Base-by-base conservation (phyloP, 2,113 vertebrate genomes). In the Oceanites oceanicus region DNA sequence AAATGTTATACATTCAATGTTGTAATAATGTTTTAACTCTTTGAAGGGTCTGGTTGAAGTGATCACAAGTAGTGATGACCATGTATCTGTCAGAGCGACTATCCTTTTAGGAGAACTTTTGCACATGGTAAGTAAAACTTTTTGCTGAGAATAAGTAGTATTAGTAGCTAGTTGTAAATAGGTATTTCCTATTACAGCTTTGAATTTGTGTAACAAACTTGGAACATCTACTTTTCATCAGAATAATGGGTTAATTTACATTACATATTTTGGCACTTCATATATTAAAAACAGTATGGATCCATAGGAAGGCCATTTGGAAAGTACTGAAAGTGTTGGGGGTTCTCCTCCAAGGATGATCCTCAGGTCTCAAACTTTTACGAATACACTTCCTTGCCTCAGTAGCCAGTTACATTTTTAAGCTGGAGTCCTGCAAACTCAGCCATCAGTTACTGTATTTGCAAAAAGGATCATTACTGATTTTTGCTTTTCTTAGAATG, bases 31-130 rank as follows among this genome's bases (percentile, higher is more conserved):
- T 82, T 96, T 91, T 70, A 53, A 75, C 72, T 82, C 91, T 94
- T 94, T 94, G 29, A 90, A 99, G 99, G 99, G 99, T 67, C 97
- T 99, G 85, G 99, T 99, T 87, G 99, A 99, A 97, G 99, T 99
- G 62, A 99, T 99, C 97, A 99, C 99, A 53, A 99, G 99, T 95
- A 99, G 73, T 53, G 98, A 99, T 93, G 98, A 99, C 83, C 98
- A 98, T 86, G 98, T 99, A 45, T 99, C 99, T 71, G 97, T 99
- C 77, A 98, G 99, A 96, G 98, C 99, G 67, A 99, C 99, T 56
- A 99, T 99, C 85, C 99, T 99, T 71, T 96, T 99, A 80, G 99
- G 99, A 96, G 99, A 99, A 91, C 99, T 99, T 94, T 97, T 99
- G 70, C 99, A 99, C 97, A 99, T 99, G 99, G 99, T 99, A 99